phyloP scores from a whole-genome alignment of 2,888 invertebrate species.

The Microctonus brassicae region DNA sequence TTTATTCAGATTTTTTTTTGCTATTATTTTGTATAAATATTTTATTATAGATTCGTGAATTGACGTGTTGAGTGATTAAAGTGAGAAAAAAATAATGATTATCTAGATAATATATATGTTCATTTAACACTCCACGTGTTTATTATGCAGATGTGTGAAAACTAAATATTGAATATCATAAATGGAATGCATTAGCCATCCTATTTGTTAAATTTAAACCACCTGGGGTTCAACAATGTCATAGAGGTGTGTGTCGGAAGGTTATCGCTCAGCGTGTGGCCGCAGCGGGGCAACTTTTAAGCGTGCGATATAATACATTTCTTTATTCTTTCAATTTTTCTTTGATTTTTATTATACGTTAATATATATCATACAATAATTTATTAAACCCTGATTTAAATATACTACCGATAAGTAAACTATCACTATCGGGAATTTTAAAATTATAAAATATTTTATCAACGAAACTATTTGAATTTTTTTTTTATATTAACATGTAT shows the following conservation, averaged over 20 bases:
- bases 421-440: no score
- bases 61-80: no score
- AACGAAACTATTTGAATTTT: no score
- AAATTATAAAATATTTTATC: no score
- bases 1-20: no score
- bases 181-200: constrained; percentile 42
- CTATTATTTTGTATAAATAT: no score
- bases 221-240: constrained; percentile 47
- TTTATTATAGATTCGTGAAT: no score
- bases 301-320: constrained; percentile 28
- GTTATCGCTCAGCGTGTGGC: constrained; percentile 51
- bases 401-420: no score
- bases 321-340: constrained; percentile 18
- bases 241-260: constrained; percentile 45
- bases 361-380: no score
- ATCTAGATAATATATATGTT: neutral
- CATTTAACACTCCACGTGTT: neutral
- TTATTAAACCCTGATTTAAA: no score
- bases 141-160: constrained; percentile 29
- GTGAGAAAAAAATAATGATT: no score
- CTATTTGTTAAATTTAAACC: constrained; percentile 49
- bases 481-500: no score
- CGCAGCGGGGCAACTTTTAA: constrained; percentile 41
- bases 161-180: constrained; percentile 8
- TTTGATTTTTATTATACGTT: neutral